Percentiles rank a stretch among this genome's conserved stretches.
Conservation (phyloP, 2,797 vertebrate genomes). For the Hybognathus amarus region DNA sequence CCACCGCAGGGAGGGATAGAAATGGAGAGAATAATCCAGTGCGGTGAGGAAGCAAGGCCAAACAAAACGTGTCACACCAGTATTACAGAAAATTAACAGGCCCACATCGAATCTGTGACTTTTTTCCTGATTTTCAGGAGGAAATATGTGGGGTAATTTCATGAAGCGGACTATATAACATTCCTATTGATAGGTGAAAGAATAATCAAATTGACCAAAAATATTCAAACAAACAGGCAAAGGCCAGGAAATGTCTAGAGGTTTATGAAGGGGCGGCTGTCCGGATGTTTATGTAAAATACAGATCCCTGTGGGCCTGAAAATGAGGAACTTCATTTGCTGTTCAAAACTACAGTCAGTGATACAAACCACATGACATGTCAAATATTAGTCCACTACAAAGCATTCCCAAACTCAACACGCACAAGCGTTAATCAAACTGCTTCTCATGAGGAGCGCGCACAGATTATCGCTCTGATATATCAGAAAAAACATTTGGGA, state of each 20-base stretch:
- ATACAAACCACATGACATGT: slow-evolving; percentile 30
- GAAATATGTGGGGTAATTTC: not conserved
- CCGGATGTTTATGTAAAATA: slow-evolving; percentile 7
- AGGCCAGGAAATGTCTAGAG: not conserved
- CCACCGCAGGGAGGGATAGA: slow-evolving; percentile 59
- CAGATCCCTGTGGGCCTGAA: slow-evolving; percentile 46
- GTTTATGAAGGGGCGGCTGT: not conserved
- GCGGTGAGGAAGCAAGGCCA: slow-evolving; percentile 76
- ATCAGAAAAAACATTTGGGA: not conserved
- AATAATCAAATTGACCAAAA: not conserved
- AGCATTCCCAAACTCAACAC: slow-evolving; percentile 22
- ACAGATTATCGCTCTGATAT: not conserved
- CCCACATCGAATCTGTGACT: slow-evolving; percentile 14
- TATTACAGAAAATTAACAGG: slow-evolving; percentile 39
- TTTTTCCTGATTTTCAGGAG: not conserved
- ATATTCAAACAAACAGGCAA: not conserved
- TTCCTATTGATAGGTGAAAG: not conserved
- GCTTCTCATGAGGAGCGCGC: not conserved
- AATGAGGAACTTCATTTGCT: slow-evolving; percentile 53
- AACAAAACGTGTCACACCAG: slow-evolving; percentile 65
- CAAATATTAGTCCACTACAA: slow-evolving; percentile 31
- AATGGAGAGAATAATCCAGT: slow-evolving; percentile 65
- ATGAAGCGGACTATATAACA: not conserved
- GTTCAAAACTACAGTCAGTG: slow-evolving; percentile 44
- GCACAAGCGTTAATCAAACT: not conserved